Evolutionary conservation across 2,113 vertebrate genomes (phyloP), one percentile per base, ranked within the genome.

Genomic region (Hypocryptadius cinnamomeus): DNA sequence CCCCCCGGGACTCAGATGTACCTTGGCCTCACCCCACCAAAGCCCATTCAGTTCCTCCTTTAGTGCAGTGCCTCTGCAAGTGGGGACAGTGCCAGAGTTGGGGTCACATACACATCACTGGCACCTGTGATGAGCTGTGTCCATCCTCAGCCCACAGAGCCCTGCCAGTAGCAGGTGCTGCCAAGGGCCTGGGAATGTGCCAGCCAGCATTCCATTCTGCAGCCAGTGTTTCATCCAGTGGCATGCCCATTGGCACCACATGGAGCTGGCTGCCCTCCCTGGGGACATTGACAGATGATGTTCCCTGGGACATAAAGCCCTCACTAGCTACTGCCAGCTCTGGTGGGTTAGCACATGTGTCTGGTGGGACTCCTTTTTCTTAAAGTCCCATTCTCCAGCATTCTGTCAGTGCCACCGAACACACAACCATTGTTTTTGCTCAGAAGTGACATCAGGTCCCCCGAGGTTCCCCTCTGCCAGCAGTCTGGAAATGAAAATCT

Each of bases 1-100:
- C 7, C 28, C 3, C 12, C 11, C 0, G 0, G 63, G 37, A 65
- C 47, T 47, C 57, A 25, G 33, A 21, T 0, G 0, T 9, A 74
- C 28, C 33, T 37, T 71, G 53, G 11, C 27, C 64, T 80, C 72
- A 42, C 25, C 47, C 9, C 14, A 15, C 31, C n/a, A 22, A 79
- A 80, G 37, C 31, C 50, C 72, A 23, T 42, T 39, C 64, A 42
- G 37, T 70, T 77, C 50, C 37, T 80, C 20, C 31, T 70, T 56
- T 79, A 68, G 51, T 0, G 0, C 2, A 64, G 57, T 1, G 2
- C 21, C 51, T 82, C 37, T 40, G 56, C 47, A 37, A 60, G 37
- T 12, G 40, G 12, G 27, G 78, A 35, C 85, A 54, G 37, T 0
- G 0, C 37, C 2, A 3, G 31, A 50, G 31, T 2, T 33, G 64